phyloP scores from a whole-genome alignment of 2,888 invertebrate genomes.

The Hyposoter didymator region DNA sequence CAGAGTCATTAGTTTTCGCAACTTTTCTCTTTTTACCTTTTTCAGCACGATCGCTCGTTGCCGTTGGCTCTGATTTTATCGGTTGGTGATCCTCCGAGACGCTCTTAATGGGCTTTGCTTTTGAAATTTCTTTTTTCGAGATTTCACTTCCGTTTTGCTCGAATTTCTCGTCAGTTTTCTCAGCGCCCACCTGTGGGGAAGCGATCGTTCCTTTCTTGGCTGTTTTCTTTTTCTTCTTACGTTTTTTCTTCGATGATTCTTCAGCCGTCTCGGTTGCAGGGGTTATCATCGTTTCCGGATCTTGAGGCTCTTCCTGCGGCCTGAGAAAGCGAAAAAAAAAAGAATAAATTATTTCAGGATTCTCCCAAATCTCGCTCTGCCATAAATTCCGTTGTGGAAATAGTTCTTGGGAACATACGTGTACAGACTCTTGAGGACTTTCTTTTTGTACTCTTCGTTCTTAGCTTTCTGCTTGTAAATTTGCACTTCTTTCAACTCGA shows the following conservation, averaged over 20 bases:
- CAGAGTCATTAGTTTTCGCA: slow-evolving; percentile 21
- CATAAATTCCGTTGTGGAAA: neutral
- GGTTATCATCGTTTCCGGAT: slow-evolving; percentile 41
- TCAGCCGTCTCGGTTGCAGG: slow-evolving; percentile 43
- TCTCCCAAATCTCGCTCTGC: neutral
- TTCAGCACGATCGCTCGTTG: slow-evolving; percentile 47
- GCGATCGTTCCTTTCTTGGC: slow-evolving; percentile 72
- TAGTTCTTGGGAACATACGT: slow-evolving; percentile 78
- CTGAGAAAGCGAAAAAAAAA: slow-evolving; percentile 31
- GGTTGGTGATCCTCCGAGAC: neutral
- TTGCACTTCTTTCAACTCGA: slow-evolving; percentile 92
- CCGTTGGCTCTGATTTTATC: slow-evolving; percentile 12
- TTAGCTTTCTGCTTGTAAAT: slow-evolving; percentile 90
- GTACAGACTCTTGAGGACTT: slow-evolving; percentile 92
- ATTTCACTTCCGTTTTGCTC: neutral
- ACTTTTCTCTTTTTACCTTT: slow-evolving; percentile 57
- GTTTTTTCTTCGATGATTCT: slow-evolving; percentile 81
- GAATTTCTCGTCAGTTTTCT: slow-evolving; percentile 9
- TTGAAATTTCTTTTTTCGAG: neutral
- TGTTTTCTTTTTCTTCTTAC: slow-evolving; percentile 80
- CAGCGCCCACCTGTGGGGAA: slow-evolving; percentile 60
- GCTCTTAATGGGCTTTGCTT: neutral
- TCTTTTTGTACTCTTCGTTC: slow-evolving; percentile 91
- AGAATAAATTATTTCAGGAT: neutral
- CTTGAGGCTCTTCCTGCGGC: slow-evolving; percentile 77